A percentile compares a stretch with the other conserved stretches of the same genome.
Evolutionary conservation across 1,140 invertebrate species (phyloP).

Genomic region (Formica exsecta): DNA sequence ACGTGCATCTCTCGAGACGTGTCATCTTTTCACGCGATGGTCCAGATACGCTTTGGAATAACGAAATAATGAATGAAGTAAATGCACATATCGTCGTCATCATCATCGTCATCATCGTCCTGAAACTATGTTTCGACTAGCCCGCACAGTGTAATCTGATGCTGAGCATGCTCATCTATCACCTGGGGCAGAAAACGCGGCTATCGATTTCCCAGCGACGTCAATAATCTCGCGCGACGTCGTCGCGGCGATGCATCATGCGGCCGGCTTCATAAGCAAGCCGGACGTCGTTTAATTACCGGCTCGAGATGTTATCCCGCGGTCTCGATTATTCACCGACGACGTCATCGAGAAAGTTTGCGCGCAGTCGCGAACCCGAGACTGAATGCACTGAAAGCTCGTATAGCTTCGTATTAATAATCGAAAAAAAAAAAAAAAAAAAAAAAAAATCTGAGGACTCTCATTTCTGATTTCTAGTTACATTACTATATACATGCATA

Average conservation of each 20-base stretch:
- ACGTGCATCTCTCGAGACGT: too few relatives aligned
- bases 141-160: constrained; percentile 40
- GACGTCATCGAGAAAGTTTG: constrained; percentile 15
- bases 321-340: constrained; percentile 54
- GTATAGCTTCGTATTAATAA: background rate
- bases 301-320: constrained; percentile 60
- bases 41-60: background rate
- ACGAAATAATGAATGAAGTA: constrained; percentile 24
- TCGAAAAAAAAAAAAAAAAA: background rate
- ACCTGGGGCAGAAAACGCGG: constrained; percentile 22
- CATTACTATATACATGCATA: constrained; percentile 1
- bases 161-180: constrained; percentile 67
- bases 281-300: constrained; percentile 71
- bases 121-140: constrained; percentile 13
- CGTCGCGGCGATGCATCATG: constrained; percentile 66
- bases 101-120: too few relatives aligned
- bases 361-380: background rate
- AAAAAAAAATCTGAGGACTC: too few relatives aligned
- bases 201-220: constrained; percentile 63
- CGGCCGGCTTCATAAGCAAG: constrained; percentile 65
- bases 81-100: constrained; percentile 9
- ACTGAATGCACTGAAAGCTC: background rate
- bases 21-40: too few relatives aligned
- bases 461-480: constrained; percentile 2
- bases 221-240: constrained; percentile 64